These are phyloP conservation scores for Rana temporaria DNA, from an alignment of 2,113 vertebrate genomes.

Conservation along the genomic window DNA sequence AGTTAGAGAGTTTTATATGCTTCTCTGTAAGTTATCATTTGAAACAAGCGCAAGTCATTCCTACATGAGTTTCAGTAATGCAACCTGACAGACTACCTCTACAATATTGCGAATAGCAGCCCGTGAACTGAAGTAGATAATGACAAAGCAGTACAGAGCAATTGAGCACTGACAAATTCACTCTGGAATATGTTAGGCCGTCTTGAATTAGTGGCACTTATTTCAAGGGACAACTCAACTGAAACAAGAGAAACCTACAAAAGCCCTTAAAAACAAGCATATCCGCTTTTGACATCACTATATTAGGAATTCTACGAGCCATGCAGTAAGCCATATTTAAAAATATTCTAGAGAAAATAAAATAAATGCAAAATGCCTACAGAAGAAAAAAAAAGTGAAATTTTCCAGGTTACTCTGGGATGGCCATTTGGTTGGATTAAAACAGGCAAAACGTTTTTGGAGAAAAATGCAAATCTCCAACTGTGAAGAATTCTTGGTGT, in stretches of 20 bases:
- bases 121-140: no score
- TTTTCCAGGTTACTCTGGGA: background rate
- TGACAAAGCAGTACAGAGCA: no score
- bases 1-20: no score
- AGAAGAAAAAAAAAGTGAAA: constrained; percentile 6
- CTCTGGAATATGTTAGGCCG: no score
- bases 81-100: no score
- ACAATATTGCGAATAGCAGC: no score
- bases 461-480: constrained; percentile 31
- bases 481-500: constrained; percentile 22
- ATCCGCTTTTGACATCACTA: no score
- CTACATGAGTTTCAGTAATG: no score
- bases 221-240: background rate
- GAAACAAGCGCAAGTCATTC: no score
- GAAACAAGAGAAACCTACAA: background rate
- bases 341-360: background rate
- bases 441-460: background rate
- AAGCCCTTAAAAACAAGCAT: background rate
- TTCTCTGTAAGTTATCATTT: no score
- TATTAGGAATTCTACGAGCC: background rate
- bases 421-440: constrained; percentile 17
- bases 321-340: background rate
- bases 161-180: no score
- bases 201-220: no score
- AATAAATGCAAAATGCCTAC: constrained; percentile 32